phyloP scores from a whole-genome alignment of 2,888 invertebrate genomes.

The Mythimna ferrago region DNA sequence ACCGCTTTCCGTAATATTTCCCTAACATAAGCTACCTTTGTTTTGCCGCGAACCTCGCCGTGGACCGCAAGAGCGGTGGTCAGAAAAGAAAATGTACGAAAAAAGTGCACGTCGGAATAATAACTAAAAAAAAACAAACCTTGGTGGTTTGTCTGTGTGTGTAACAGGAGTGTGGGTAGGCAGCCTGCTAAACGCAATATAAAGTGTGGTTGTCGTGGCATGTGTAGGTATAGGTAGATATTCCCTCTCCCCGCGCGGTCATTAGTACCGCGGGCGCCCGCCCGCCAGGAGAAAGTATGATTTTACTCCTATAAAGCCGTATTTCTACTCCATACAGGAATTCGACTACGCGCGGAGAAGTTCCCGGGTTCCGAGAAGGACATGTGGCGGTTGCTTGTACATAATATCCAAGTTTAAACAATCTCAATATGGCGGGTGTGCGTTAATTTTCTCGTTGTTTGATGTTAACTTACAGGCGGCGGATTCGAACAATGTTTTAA shows the following conservation, averaged over 20 bases:
- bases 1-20: constrained; percentile 61
- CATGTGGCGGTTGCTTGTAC: constrained; percentile 87
- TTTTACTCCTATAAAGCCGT: constrained; percentile 91
- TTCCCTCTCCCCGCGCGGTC: constrained; percentile 89
- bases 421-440: constrained; percentile 83
- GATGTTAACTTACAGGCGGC: constrained; percentile 62
- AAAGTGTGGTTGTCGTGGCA: constrained; percentile 89
- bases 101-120: constrained; percentile 85
- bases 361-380: constrained; percentile 87
- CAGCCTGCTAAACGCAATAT: constrained; percentile 89
- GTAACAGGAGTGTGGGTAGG: constrained; percentile 86
- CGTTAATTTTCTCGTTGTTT: constrained; percentile 79
- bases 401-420: constrained; percentile 88
- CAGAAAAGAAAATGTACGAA: constrained; percentile 81
- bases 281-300: constrained; percentile 90
- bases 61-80: constrained; percentile 74
- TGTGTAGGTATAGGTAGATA: constrained; percentile 84
- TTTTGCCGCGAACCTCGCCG: constrained; percentile 67
- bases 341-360: constrained; percentile 88
- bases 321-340: constrained; percentile 91
- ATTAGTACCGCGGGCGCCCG: constrained; percentile 87
- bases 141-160: constrained; percentile 77
- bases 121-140: constrained; percentile 86
- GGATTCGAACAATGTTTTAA: constrained; percentile 46
- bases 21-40: constrained; percentile 55